Conservation (phyloP, 2,113 vertebrate genomes). For the Burhinus oedicnemus region DNA sequence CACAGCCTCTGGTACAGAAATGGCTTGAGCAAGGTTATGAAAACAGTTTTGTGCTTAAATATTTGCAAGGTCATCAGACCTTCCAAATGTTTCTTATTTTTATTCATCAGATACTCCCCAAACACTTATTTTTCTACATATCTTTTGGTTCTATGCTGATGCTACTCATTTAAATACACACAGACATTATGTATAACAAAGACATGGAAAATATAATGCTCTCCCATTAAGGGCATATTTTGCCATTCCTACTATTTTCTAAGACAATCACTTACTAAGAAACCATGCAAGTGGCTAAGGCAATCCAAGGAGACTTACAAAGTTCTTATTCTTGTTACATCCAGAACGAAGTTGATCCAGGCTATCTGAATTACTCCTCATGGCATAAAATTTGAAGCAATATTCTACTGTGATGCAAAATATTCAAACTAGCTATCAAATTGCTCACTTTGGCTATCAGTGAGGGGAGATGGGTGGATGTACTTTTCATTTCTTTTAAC, state of each 20-base stretch:
- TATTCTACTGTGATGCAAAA: neutral
- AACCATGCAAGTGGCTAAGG: neutral
- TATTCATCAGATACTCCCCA: constrained; percentile 14
- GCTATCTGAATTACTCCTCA: neutral
- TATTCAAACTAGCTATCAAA: neutral
- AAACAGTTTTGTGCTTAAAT: neutral
- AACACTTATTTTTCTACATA: constrained; percentile 15
- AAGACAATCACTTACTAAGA: neutral
- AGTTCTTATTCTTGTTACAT: neutral
- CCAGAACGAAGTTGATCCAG: neutral
- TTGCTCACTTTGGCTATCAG: neutral
- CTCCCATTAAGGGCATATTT: constrained; percentile 16
- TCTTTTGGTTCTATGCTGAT: constrained; percentile 1
- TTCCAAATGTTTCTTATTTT: neutral
- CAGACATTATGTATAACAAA: neutral
- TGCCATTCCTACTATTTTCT: constrained; percentile 2
- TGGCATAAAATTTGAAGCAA: neutral
- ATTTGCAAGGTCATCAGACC: neutral
- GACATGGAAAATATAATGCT: neutral
- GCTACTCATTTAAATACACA: constrained; percentile 16
- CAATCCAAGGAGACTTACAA: neutral
- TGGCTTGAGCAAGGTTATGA: neutral
- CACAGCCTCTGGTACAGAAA: neutral
- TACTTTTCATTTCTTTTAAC: neutral
- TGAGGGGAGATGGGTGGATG: neutral